Conservation (phyloP, 37 sponge, comb jelly and placozoan genomes). For the Ephydatia muelleri region DNA sequence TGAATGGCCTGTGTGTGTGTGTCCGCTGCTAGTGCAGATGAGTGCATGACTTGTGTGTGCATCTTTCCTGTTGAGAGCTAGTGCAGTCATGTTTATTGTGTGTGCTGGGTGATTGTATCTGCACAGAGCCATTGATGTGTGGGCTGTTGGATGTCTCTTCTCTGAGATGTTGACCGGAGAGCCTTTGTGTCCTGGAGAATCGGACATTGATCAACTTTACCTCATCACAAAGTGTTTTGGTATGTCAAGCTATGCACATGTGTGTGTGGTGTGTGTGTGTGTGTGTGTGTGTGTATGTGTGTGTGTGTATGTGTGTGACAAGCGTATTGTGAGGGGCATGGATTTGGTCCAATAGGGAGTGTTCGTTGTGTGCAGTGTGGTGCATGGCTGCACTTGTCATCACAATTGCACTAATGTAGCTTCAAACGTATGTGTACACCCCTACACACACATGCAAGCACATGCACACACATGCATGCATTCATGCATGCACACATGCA, state of each 20-base stretch:
- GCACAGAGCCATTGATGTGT: slow-evolving; percentile 87
- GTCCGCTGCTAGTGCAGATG: too few species aligned
- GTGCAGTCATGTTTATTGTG: background rate
- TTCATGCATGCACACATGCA: background rate
- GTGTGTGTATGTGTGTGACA: background rate
- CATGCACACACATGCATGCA: background rate
- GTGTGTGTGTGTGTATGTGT: background rate
- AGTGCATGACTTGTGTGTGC: too few species aligned
- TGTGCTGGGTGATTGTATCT: background rate
- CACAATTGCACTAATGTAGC: background rate
- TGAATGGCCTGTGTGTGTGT: background rate
- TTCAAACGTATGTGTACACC: background rate
- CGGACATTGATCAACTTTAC: slow-evolving; percentile 97
- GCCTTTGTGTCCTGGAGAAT: slow-evolving; percentile 95
- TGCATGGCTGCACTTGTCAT: background rate
- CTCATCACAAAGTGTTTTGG: slow-evolving; percentile 94
- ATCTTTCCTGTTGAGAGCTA: background rate
- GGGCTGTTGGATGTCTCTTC: slow-evolving; percentile 96
- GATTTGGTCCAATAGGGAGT: background rate
- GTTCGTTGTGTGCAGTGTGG: background rate
- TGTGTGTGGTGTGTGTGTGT: too few species aligned
- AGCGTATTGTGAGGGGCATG: background rate
- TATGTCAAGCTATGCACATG: too few species aligned
- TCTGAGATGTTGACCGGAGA: slow-evolving; percentile 97
- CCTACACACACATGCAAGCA: background rate